These are phyloP conservation scores for Heliothis peltigera DNA, from an alignment of 2,888 invertebrate species.

Conservation along the genomic window DNA sequence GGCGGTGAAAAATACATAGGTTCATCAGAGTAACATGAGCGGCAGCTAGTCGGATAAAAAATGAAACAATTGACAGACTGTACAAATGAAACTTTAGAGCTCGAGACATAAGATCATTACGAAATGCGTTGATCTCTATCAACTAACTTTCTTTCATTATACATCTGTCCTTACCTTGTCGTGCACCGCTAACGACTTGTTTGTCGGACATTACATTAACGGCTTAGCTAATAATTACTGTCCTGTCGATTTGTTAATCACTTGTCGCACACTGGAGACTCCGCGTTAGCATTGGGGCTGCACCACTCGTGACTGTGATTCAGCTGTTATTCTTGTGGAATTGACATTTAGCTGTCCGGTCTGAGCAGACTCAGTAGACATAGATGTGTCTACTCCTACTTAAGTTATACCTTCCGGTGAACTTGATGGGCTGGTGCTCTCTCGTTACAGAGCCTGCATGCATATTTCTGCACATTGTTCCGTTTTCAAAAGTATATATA, in stretches of 20 bases:
- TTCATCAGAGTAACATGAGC: too few species aligned
- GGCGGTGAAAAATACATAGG: too few species aligned
- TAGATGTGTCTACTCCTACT: conserved; percentile 35
- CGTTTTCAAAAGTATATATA: too few species aligned
- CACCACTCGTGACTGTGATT: conserved; percentile 68
- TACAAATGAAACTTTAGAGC: too few species aligned
- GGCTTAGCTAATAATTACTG: conserved; percentile 62
- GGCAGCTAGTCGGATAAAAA: too few species aligned
- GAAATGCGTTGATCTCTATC: conserved; percentile 61
- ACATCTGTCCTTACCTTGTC: conserved; percentile 56
- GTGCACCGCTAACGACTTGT: conserved; percentile 77
- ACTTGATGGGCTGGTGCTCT: conserved; percentile 50
- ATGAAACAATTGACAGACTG: too few species aligned
- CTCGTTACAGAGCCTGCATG: conserved; percentile 15
- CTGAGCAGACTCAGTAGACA: conserved; percentile 62
- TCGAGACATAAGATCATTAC: conserved; percentile 63
- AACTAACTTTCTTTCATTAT: conserved; percentile 54
- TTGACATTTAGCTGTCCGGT: conserved; percentile 66
- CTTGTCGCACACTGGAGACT: conserved; percentile 67
- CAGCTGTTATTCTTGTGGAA: conserved; percentile 67
- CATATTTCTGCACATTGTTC: too few species aligned
- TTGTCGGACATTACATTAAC: conserved; percentile 72
- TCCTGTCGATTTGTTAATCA: conserved; percentile 68
- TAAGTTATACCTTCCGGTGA: conserved; percentile 29
- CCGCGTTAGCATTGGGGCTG: conserved; percentile 46